These are phyloP conservation scores for Peromyscus aztecus DNA, from an alignment of 2,797 vertebrate genomes.

Conservation along the genomic window DNA sequence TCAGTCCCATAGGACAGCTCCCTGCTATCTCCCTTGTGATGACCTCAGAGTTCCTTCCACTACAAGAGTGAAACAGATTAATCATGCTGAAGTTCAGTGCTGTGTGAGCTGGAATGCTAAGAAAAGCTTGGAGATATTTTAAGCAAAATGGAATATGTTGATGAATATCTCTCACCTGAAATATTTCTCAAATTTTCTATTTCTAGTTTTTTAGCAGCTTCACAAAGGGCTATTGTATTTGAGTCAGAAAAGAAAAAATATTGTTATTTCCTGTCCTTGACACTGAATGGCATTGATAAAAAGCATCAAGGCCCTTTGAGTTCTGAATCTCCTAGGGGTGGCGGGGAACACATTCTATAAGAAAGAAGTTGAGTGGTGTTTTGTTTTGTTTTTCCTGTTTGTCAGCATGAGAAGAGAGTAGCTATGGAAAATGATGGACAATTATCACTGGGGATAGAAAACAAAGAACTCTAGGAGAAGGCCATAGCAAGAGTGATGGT, in stretches of 20 bases:
- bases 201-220: constrained; percentile 69
- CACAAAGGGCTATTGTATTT: constrained; percentile 81
- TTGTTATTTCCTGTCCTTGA: constrained; percentile 76
- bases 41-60: constrained; percentile 14
- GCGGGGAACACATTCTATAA: constrained; percentile 64
- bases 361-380: constrained; percentile 64
- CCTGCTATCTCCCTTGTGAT: background rate
- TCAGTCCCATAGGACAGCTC: background rate
- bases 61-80: background rate
- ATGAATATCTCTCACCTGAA: constrained; percentile 76
- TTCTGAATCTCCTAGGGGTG: constrained; percentile 22
- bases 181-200: constrained; percentile 68
- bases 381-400: constrained; percentile 72
- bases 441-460: constrained; percentile 63
- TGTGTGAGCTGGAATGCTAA: constrained; percentile 53
- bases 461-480: constrained; percentile 75
- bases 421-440: constrained; percentile 67
- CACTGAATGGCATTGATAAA: constrained; percentile 68
- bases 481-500: constrained; percentile 28
- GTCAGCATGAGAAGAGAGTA: constrained; percentile 44
- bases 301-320: constrained; percentile 64
- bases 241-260: constrained; percentile 74
- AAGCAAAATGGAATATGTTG: constrained; percentile 77
- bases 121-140: constrained; percentile 70
- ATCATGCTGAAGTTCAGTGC: background rate